phyloP scores from a whole-genome alignment of 2,888 invertebrate genomes.

The Ennomos quercinarius region DNA sequence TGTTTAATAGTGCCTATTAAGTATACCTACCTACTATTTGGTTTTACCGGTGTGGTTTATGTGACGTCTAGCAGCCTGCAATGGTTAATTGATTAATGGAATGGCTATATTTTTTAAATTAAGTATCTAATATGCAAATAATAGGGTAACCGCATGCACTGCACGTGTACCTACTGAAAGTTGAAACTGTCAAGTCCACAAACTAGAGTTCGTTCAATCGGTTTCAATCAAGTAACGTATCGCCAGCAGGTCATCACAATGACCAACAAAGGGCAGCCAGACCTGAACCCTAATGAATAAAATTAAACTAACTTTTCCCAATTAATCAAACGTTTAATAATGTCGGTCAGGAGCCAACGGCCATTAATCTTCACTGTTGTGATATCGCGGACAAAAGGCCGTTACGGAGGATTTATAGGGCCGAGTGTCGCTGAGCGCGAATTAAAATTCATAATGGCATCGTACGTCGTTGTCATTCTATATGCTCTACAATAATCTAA shows the following conservation, averaged over 20 bases:
- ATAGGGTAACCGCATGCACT: too few species aligned
- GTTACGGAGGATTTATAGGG: slow-evolving; percentile 27
- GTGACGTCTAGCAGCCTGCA: too few species aligned
- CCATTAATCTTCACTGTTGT: slow-evolving; percentile 40
- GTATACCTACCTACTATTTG: too few species aligned
- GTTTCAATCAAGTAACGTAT: too few species aligned
- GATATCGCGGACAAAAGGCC: slow-evolving; percentile 39
- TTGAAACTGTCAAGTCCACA: too few species aligned
- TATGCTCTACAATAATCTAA: background rate
- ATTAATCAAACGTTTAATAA: slow-evolving; percentile 35
- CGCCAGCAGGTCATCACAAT: background rate
- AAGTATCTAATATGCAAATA: too few species aligned
- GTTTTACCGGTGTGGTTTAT: too few species aligned
- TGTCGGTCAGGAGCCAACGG: slow-evolving; percentile 21
- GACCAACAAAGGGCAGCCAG: slow-evolving; percentile 1
- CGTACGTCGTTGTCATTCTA: background rate
- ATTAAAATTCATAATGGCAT: slow-evolving; percentile 17
- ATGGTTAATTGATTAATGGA: too few species aligned
- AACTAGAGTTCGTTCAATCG: too few species aligned
- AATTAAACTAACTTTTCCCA: slow-evolving; percentile 17
- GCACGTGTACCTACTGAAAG: too few species aligned
- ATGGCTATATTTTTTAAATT: too few species aligned
- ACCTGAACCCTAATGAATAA: slow-evolving; percentile 16
- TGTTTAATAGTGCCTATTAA: too few species aligned
- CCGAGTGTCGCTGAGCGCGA: slow-evolving; percentile 12